Conservation (phyloP, 2,888 invertebrate species). For the Standfussiana lucernea region DNA sequence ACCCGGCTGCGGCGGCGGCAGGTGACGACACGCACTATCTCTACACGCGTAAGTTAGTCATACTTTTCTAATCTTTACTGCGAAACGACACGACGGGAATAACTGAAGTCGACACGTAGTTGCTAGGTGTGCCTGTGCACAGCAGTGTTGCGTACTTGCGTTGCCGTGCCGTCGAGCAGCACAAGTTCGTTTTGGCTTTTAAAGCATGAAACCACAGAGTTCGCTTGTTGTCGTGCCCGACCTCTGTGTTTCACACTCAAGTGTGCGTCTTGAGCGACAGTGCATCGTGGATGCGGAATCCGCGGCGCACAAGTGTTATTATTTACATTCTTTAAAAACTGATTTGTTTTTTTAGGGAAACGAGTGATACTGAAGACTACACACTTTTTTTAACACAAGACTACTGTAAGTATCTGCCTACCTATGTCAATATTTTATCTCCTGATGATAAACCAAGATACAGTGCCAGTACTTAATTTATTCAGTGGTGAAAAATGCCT, state of each 20-base stretch:
- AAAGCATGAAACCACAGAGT: background rate
- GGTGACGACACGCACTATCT: background rate
- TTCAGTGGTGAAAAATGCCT: background rate
- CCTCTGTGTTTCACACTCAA: background rate
- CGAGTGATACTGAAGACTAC: slow-evolving; percentile 3
- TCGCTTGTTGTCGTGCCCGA: background rate
- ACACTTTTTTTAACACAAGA: background rate
- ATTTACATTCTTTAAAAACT: background rate
- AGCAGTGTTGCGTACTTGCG: background rate
- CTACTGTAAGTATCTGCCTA: slow-evolving; percentile 10
- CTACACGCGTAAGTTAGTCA: background rate
- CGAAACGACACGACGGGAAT: background rate
- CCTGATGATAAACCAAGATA: background rate
- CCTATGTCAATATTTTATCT: background rate
- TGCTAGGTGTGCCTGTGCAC: background rate
- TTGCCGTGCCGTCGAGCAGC: background rate
- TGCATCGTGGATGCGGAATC: background rate
- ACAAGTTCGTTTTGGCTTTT: background rate
- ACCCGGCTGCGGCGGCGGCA: slow-evolving; percentile 82
- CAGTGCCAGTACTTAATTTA: background rate
- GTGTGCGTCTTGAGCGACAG: background rate
- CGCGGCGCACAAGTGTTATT: background rate
- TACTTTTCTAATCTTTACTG: background rate
- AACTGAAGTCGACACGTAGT: background rate
- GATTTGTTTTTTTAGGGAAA: slow-evolving; percentile 1